Conservation (phyloP, 1,140 invertebrate genomes). For the Lepidotrigona ventralis region DNA sequence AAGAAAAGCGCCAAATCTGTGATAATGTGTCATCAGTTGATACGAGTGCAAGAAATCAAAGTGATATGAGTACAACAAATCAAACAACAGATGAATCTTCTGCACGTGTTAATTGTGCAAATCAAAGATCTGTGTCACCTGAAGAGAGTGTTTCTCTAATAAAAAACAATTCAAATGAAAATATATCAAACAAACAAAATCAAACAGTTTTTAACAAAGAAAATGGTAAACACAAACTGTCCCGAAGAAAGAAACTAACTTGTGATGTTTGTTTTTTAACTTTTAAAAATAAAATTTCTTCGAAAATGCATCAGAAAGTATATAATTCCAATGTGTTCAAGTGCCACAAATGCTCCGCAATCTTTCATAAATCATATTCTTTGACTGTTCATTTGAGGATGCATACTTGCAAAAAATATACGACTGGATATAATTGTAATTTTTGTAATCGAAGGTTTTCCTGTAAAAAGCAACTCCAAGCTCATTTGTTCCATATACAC, state of each 20-base stretch:
- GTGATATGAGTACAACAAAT: too few relatives aligned
- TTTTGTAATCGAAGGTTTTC: constrained; percentile 2
- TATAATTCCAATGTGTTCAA: not conserved
- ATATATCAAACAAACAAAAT: not conserved
- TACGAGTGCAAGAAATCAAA: not conserved
- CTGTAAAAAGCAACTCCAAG: not conserved
- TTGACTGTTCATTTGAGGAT: not conserved
- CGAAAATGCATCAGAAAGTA: not conserved
- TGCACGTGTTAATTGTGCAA: not conserved
- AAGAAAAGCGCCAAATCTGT: constrained; percentile 13
- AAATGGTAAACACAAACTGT: not conserved
- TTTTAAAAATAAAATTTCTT: fast-evolving
- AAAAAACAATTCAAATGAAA: not conserved
- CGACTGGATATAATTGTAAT: not conserved
- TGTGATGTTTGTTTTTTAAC: not conserved
- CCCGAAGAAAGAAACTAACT: not conserved
- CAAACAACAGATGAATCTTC: not conserved
- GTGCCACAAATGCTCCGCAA: not conserved
- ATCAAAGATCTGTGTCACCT: not conserved
- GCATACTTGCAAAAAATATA: fast-evolving
- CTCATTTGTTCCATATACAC: constrained; percentile 43
- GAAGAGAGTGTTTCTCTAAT: not conserved
- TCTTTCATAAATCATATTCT: not conserved
- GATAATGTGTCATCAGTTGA: not conserved
- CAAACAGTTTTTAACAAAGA: too few relatives aligned